phyloP scores from a whole-genome alignment of 2,888 invertebrate species.

The Homarus gammarus region DNA sequence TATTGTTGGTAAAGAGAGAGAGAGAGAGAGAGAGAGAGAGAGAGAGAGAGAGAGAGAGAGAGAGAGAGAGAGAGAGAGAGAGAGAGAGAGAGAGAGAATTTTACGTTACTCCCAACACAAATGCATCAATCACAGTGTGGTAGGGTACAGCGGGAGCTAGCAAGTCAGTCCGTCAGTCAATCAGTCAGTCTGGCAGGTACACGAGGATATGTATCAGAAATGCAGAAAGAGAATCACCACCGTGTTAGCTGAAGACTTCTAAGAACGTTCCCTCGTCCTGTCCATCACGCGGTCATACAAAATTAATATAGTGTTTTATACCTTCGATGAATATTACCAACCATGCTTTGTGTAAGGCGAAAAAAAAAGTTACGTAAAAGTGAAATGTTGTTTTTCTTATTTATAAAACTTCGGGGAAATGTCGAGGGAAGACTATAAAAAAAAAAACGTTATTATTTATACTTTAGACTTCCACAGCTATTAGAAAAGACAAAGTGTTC shows the following conservation, averaged over 20 bases:
- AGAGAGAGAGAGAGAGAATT: background rate
- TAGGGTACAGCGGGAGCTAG: too few species aligned
- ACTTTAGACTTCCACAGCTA: too few species aligned
- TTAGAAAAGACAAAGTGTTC: too few species aligned
- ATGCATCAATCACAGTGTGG: too few species aligned
- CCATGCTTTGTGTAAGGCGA: background rate
- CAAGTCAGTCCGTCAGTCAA: too few species aligned
- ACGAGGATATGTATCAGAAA: too few species aligned
- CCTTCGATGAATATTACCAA: background rate
- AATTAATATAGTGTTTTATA: background rate
- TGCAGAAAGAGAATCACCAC: background rate
- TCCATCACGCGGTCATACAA: background rate
- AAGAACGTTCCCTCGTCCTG: background rate
- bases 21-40: constrained; percentile 2
- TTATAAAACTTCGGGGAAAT: background rate
- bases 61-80: constrained; percentile 7
- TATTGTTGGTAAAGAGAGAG: background rate
- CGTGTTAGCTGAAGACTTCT: background rate
- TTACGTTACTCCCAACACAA: too few species aligned
- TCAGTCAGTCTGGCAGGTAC: too few species aligned
- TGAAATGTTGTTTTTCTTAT: background rate
- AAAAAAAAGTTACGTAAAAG: background rate
- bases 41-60: constrained; percentile 18
- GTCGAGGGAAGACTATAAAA: background rate
- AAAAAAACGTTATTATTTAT: too few species aligned